Conservation (phyloP, 2,797 vertebrate species). For the Neostethus bicornis region DNA sequence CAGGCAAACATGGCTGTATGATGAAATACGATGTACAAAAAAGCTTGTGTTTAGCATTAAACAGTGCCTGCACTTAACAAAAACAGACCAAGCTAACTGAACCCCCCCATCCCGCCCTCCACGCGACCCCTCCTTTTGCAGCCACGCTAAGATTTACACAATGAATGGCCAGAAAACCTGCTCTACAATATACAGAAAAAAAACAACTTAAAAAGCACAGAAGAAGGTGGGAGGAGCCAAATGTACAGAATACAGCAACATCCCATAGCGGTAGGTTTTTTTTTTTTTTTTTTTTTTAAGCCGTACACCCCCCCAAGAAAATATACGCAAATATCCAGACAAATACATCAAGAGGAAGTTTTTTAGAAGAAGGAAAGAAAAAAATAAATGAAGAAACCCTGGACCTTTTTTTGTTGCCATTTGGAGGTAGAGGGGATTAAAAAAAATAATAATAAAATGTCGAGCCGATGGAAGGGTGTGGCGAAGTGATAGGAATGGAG, state of each 20-base stretch:
- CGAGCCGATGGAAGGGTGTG: conserved; percentile 38
- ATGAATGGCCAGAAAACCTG: conserved; percentile 27
- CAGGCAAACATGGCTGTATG: conserved; percentile 57
- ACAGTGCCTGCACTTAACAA: conserved; percentile 71
- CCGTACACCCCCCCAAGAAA: conserved; percentile 46
- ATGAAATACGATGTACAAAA: conserved; percentile 78
- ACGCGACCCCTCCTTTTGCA: too few species aligned
- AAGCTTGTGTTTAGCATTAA: conserved; percentile 77
- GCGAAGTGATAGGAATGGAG: conserved; percentile 28
- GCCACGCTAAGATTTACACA: conserved; percentile 53
- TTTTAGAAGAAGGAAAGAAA: conserved; percentile 33
- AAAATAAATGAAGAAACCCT: conserved; percentile 73
- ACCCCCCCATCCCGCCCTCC: not conserved
- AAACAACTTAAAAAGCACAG: not conserved
- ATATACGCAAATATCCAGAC: conserved; percentile 55
- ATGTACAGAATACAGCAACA: conserved; percentile 59
- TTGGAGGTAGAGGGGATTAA: conserved; percentile 67
- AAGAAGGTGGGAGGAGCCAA: conserved; percentile 36
- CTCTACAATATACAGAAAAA: conserved; percentile 48
- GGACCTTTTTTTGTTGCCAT: conserved; percentile 77
- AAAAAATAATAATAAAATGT: conserved; percentile 24
- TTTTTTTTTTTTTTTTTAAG: conserved; percentile 4
- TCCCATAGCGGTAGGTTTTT: conserved; percentile 52
- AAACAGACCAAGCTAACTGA: conserved; percentile 63
- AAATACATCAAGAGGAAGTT: conserved; percentile 61